phyloP scores from a whole-genome alignment of 2,797 vertebrate genomes.

The Cyprinella venusta region DNA sequence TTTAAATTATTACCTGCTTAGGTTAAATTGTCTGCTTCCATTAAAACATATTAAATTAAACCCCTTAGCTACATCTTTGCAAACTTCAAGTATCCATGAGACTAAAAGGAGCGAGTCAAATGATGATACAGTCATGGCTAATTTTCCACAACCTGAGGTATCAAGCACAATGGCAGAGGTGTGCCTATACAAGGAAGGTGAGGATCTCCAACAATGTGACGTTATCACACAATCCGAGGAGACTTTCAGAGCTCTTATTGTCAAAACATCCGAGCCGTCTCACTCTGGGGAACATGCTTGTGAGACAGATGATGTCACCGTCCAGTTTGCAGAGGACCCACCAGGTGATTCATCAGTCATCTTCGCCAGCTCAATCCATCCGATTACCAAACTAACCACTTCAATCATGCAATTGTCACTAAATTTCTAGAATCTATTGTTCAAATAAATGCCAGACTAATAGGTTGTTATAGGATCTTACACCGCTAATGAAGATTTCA shows the following conservation, averaged over 20 bases:
- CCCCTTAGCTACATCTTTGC: conserved; percentile 75
- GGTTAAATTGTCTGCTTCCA: conserved; percentile 40
- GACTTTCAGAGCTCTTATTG: conserved; percentile 73
- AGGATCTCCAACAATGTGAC: conserved; percentile 70
- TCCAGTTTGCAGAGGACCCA: conserved; percentile 83
- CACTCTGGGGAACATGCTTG: conserved; percentile 82
- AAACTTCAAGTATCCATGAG: conserved; percentile 72
- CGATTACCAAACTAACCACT: conserved; percentile 65
- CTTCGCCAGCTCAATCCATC: conserved; percentile 59
- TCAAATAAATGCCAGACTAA: conserved; percentile 31
- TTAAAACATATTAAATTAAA: conserved; percentile 64
- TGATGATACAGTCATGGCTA: conserved; percentile 70
- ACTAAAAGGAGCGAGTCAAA: conserved; percentile 72
- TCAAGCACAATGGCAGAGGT: conserved; percentile 76
- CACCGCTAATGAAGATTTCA: neutral
- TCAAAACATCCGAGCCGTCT: conserved; percentile 69
- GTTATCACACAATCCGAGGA: conserved; percentile 79
- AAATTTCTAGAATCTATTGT: conserved; percentile 59
- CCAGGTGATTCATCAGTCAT: conserved; percentile 78
- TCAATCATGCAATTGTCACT: conserved; percentile 69
- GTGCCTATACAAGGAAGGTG: conserved; percentile 81
- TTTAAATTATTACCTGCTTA: conserved; percentile 38
- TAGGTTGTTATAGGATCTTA: neutral
- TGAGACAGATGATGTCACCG: conserved; percentile 76
- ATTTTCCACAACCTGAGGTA: conserved; percentile 82